Conservation (phyloP, 2,113 vertebrate genomes). For the Sula dactylatra region DNA sequence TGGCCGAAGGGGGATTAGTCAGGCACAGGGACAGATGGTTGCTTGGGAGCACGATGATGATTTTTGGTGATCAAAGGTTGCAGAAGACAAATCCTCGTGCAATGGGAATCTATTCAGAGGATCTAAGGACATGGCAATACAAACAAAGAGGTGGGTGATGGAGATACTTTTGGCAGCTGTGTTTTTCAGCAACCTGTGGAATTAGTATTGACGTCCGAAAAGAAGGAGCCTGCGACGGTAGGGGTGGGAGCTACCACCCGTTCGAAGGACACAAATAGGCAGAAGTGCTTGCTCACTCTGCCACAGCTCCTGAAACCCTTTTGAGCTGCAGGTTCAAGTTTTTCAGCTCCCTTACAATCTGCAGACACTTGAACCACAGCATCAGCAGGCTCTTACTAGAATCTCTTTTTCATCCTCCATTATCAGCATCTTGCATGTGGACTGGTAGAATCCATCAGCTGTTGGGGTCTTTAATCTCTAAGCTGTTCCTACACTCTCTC, state of each 20-base stretch:
- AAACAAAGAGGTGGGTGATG: background rate
- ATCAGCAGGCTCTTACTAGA: background rate
- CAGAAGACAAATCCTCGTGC: background rate
- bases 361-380: background rate
- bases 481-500: background rate
- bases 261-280: background rate
- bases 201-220: background rate
- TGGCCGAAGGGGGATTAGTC: background rate
- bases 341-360: background rate
- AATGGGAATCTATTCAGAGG: background rate
- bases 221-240: background rate
- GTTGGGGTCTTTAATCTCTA: background rate
- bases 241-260: background rate
- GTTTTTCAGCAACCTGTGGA: background rate
- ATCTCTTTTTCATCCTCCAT: background rate
- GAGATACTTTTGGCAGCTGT: background rate
- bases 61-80: background rate
- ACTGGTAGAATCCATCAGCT: background rate
- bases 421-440: background rate
- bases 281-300: background rate
- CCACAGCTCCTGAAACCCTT: background rate
- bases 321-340: background rate
- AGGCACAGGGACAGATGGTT: background rate
- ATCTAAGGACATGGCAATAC: background rate
- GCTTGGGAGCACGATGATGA: background rate